Percentiles rank a stretch among this genome's conserved stretches.
phyloP scores from a whole-genome alignment of 2,113 vertebrate genomes.

The Eurypyga helias region DNA sequence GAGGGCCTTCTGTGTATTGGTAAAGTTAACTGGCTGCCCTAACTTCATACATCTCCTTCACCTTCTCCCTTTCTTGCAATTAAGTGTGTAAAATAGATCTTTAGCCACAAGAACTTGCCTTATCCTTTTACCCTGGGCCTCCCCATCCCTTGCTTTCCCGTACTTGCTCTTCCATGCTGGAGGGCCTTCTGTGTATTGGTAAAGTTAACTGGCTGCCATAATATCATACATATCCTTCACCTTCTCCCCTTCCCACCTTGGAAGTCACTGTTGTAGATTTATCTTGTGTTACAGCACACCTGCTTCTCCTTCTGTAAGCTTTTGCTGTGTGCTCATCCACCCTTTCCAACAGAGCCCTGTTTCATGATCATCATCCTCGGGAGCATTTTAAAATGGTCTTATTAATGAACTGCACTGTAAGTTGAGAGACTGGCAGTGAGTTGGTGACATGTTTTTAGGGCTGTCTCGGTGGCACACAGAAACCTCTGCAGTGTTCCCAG shows the following conservation, averaged over 20 bases:
- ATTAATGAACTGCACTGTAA: neutral
- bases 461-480: neutral
- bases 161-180: neutral
- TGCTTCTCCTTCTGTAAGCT: neutral
- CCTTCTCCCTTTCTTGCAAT: neutral
- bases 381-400: neutral
- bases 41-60: neutral
- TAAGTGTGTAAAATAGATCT: neutral
- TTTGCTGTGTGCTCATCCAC: neutral
- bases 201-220: neutral
- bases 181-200: neutral
- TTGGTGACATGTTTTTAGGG: neutral
- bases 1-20: neutral
- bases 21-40: neutral
- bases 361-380: accelerated
- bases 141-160: neutral
- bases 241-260: neutral
- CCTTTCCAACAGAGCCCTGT: neutral
- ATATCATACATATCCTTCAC: neutral
- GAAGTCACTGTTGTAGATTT: neutral
- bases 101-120: neutral
- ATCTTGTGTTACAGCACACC: neutral
- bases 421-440: neutral
- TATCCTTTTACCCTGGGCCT: neutral
- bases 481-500: neutral